phyloP scores from a whole-genome alignment of 2,888 invertebrate genomes.

The Elegia similella region DNA sequence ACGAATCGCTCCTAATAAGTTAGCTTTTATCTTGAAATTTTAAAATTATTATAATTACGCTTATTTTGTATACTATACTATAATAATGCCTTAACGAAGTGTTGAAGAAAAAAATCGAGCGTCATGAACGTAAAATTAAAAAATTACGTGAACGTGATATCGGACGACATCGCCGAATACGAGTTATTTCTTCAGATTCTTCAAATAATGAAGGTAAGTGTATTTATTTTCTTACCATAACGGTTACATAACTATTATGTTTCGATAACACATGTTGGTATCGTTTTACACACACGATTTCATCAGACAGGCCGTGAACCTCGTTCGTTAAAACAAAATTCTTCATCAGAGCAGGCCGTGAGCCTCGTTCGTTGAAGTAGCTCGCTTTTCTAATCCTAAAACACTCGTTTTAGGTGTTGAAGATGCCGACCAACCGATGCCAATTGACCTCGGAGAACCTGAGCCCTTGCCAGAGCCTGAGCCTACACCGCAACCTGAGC shows the following conservation, averaged over 20 bases:
- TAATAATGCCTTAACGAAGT: conserved; percentile 15
- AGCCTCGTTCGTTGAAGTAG: no score
- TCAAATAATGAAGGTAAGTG: conserved; percentile 8
- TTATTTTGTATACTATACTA: no score
- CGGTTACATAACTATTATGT: neutral
- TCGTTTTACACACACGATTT: no score
- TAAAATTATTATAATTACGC: no score
- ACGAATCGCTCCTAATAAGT: neutral
- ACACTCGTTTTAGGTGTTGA: neutral
- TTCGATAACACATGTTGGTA: neutral
- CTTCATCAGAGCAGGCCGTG: no score
- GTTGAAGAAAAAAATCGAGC: conserved; percentile 13
- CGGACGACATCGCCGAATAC: conserved; percentile 5
- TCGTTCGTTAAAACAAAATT: no score
- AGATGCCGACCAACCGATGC: no score
- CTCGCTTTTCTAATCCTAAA: neutral
- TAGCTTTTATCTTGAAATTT: no score
- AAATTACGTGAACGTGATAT: conserved; percentile 2
- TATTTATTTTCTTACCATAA: neutral
- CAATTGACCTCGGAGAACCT: no score
- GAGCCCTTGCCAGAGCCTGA: no score
- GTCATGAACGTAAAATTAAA: conserved; percentile 10
- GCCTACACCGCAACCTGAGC: no score
- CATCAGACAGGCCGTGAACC: no score
- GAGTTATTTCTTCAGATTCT: conserved; percentile 2